Conservation (phyloP, 2,113 vertebrate species). For the Myiozetetes cayanensis region DNA sequence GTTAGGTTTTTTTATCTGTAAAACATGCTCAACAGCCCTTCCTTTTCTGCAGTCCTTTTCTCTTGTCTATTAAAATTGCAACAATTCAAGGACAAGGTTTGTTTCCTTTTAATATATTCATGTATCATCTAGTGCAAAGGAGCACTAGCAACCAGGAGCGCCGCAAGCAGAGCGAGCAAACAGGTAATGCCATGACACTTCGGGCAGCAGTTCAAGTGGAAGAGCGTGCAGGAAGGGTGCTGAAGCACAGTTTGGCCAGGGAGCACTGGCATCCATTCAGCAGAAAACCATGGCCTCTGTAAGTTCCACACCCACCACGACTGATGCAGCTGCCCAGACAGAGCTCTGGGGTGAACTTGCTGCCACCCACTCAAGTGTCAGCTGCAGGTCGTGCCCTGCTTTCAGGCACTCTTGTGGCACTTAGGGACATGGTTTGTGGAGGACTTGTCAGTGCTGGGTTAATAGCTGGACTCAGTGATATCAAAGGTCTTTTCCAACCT, state of each 20-base stretch:
- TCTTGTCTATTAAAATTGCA: neutral
- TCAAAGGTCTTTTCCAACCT: neutral
- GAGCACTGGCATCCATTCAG: neutral
- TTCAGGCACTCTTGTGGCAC: neutral
- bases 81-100: neutral
- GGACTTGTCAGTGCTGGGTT: neutral
- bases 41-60: neutral
- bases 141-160: rapidly evolving
- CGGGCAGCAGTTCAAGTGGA: neutral
- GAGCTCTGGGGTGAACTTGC: neutral
- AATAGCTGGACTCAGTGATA: neutral
- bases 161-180: no score
- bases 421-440: neutral
- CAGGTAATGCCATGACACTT: neutral
- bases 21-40: neutral
- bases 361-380: neutral
- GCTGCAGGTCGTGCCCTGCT: neutral
- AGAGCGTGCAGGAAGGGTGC: neutral
- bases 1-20: neutral
- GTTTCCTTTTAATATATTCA: neutral
- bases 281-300: neutral
- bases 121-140: neutral
- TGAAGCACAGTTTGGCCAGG: neutral
- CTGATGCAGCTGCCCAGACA: neutral
- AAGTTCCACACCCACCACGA: neutral